Evolutionary conservation across 2,113 vertebrate species (phyloP), one percentile per base, ranked within the genome.

Genomic region (Grantiella picta): DNA sequence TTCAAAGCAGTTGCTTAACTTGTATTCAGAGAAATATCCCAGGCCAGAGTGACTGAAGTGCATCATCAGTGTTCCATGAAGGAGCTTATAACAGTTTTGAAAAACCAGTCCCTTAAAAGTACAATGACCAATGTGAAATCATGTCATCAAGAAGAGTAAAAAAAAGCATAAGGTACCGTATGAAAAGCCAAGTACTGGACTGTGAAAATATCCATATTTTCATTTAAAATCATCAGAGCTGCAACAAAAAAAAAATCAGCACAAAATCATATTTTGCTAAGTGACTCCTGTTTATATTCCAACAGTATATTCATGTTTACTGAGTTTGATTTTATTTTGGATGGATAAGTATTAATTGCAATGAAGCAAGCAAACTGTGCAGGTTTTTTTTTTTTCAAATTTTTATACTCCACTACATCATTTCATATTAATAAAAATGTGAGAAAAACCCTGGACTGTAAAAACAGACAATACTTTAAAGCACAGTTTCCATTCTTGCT

Each of bases 401-500:
- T 56, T 79, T 69, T 76, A 13, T 10, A 31, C 52, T 85, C 57
- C 11, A 7, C 35, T 80, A 38, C 27, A 20, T 70, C 29, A 53
- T 73, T 72, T 94, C 94, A 42, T 68, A 72, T 79, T 75, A 92
- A 57, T 36, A 61, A 57, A 94, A 50, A 42, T 22, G 31, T 50
- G 27, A 49, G 35, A 5, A 45, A 88, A 81, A 64, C 20, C 28
- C 29, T 50, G 47, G 44, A 57, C 53, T 72, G 38, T 72, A 90
- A 86, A 82, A 82, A 8, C 20, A 70, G 61, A 10, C 71, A 60
- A 25, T 91, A 89, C 92, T 84, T 82, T 35, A 63, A 94, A 95
- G 89, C 57, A 66, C n/a, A 59, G 94, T 88, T 97, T 89, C 53
- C 61, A 89, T 95, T 77, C n/a, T 78, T 95, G 72, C 80, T 94